Evolutionary conservation across 2,113 vertebrate genomes (phyloP).

Genomic region (Pangasianodon hypophthalmus): DNA sequence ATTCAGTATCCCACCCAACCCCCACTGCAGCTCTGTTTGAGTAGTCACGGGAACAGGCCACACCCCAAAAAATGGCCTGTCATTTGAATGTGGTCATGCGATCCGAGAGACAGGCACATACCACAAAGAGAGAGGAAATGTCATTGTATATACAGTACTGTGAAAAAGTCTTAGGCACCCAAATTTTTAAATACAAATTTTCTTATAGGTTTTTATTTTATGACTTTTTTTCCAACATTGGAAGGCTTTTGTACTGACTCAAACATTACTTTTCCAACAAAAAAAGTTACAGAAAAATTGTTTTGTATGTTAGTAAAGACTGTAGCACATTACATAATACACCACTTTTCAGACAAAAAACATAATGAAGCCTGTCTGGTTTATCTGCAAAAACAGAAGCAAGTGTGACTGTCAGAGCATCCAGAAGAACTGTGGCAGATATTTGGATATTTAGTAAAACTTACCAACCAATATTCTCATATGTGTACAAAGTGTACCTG

Average conservation of each 20-base stretch:
- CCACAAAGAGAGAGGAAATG: neutral
- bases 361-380: neutral
- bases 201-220: neutral
- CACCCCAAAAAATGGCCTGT: constrained; percentile 29
- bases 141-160: neutral
- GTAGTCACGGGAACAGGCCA: constrained; percentile 41
- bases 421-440: neutral
- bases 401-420: neutral
- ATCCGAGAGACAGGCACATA: neutral
- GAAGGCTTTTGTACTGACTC: too few relatives aligned
- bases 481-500: neutral
- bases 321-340: neutral
- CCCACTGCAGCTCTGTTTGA: constrained; percentile 15
- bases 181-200: neutral
- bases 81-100: constrained; percentile 1
- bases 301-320: neutral
- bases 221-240: neutral
- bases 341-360: neutral
- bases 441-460: neutral
- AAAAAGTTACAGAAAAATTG: neutral
- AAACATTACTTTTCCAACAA: neutral
- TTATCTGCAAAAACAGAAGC: neutral
- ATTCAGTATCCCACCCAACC: neutral
- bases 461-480: neutral
- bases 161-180: neutral